A percentile compares a stretch with the other conserved stretches of the same genome.
phyloP scores from a whole-genome alignment of 2,113 vertebrate species.

The Upupa epops region DNA sequence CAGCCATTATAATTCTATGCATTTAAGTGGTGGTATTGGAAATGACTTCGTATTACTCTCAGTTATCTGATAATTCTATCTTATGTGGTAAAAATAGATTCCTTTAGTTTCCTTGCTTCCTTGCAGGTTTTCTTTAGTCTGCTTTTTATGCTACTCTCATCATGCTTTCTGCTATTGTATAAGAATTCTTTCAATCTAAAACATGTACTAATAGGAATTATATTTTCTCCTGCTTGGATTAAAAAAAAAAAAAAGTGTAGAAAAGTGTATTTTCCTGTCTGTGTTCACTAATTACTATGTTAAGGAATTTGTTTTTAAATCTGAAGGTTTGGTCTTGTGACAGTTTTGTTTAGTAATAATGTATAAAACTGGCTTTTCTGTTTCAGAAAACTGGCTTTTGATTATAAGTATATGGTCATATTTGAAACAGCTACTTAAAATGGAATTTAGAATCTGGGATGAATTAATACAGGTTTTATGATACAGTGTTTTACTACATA shows the following conservation, averaged over 20 bases:
- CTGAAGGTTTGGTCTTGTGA: background rate
- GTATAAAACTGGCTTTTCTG: background rate
- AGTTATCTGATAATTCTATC: background rate
- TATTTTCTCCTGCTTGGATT: background rate
- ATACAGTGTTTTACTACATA: background rate
- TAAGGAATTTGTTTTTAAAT: background rate
- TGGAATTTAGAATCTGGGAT: background rate
- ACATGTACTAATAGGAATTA: background rate
- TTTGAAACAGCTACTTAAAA: background rate
- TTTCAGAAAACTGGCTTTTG: background rate
- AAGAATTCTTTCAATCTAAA: background rate
- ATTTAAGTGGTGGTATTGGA: background rate
- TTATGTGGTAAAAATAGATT: background rate
- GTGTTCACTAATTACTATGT: background rate
- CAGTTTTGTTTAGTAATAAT: background rate
- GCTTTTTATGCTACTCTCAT: background rate
- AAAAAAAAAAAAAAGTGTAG: background rate
- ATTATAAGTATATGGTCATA: background rate
- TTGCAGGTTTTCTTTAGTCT: background rate
- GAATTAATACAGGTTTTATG: background rate
- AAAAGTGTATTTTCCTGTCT: background rate
- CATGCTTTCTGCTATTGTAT: background rate
- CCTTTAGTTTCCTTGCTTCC: background rate
- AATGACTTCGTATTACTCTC: background rate
- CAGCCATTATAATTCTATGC: no score